These are phyloP conservation scores for Ditylenchus weischeri DNA, from an alignment of 2,888 invertebrate genomes.

Conservation along the genomic window DNA sequence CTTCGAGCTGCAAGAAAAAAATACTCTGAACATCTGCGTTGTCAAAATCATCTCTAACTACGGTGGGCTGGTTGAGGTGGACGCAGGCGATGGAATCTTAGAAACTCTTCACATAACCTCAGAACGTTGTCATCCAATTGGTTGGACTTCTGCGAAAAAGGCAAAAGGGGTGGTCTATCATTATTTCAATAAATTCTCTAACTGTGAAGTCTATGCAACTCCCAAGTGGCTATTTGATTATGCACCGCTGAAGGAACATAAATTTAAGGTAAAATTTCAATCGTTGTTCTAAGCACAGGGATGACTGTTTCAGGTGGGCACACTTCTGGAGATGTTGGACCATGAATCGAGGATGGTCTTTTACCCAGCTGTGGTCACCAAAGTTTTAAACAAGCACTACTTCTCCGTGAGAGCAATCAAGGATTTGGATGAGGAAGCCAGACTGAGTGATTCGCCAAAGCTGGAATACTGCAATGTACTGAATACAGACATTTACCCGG, in stretches of 20 bases:
- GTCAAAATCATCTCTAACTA: slow-evolving; percentile 21
- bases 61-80: slow-evolving; percentile 24
- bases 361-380: slow-evolving; percentile 24
- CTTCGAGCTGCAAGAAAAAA: slow-evolving; percentile 27
- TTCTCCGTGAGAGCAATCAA: slow-evolving; percentile 11
- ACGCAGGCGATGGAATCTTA: neutral
- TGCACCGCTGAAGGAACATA: slow-evolving; percentile 16
- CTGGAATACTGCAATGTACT: neutral
- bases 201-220: neutral
- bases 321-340: slow-evolving; percentile 27
- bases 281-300: neutral
- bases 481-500: slow-evolving; percentile 6
- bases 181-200: slow-evolving; percentile 1
- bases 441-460: slow-evolving; percentile 8
- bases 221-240: slow-evolving; percentile 16
- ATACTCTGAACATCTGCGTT: slow-evolving; percentile 22
- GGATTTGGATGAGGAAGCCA: slow-evolving; percentile 7
- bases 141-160: slow-evolving; percentile 21
- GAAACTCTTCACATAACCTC: slow-evolving; percentile 23
- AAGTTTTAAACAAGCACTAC: slow-evolving; percentile 27
- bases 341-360: slow-evolving; percentile 19
- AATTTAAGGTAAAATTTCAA: slow-evolving; percentile 23
- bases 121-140: slow-evolving; percentile 27
- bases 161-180: slow-evolving; percentile 7
- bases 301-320: slow-evolving; percentile 17